phyloP scores from a whole-genome alignment of 1,140 invertebrate genomes.

The Orchestia grillus region DNA sequence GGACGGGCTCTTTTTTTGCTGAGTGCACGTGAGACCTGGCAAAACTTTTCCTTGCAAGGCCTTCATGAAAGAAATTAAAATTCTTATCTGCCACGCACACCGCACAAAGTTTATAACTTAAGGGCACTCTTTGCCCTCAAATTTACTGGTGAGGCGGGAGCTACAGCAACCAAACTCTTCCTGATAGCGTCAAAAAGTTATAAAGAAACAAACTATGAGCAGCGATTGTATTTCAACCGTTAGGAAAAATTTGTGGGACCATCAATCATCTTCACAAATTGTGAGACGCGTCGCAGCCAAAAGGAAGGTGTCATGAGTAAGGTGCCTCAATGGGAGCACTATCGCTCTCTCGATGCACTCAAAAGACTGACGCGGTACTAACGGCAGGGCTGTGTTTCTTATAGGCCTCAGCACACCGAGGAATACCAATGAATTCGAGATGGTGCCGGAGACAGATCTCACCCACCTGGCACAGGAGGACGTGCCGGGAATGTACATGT shows the following conservation, averaged over 20 bases:
- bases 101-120: neutral
- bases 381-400: neutral
- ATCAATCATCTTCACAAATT: neutral
- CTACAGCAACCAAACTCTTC: neutral
- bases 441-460: slow-evolving; percentile 40
- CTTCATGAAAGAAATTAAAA: neutral
- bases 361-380: neutral
- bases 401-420: slow-evolving; percentile 1
- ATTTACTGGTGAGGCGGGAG: neutral
- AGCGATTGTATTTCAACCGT: neutral
- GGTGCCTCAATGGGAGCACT: neutral
- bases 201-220: neutral
- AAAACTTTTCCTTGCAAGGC: neutral
- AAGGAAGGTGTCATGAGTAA: neutral
- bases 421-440: slow-evolving; percentile 31
- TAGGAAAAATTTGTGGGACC: neutral
- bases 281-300: neutral
- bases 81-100: neutral
- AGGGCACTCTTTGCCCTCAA: neutral
- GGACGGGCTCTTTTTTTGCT: no score
- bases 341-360: neutral
- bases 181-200: neutral
- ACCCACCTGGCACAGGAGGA: neutral
- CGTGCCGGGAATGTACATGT: neutral
- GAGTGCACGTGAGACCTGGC: neutral